Conservation (phyloP, 2,797 vertebrate genomes). For the Sebastiscus tertius region DNA sequence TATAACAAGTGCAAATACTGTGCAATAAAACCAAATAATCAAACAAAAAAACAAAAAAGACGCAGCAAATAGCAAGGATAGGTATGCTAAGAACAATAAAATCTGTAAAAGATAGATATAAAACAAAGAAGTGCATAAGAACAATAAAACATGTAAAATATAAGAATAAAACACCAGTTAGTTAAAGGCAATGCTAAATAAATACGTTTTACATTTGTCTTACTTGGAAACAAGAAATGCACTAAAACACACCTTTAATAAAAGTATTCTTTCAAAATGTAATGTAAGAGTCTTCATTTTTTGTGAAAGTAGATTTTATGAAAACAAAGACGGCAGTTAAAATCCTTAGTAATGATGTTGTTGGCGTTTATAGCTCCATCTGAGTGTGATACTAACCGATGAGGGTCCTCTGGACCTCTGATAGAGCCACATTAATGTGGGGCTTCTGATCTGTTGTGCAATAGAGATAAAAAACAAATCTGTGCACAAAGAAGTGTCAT, state of each 20-base stretch:
- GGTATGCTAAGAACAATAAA: not conserved
- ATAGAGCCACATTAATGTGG: conserved; percentile 31
- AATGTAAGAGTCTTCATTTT: conserved; percentile 13
- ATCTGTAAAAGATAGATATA: not conserved
- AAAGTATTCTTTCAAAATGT: not conserved
- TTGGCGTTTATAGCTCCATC: not conserved
- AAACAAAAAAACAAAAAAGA: not conserved
- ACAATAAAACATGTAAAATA: not conserved
- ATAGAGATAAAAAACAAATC: conserved; percentile 65
- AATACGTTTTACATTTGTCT: not conserved
- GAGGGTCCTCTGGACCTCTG: conserved; percentile 22
- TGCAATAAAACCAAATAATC: not conserved
- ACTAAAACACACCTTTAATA: not conserved
- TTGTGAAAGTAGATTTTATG: not conserved
- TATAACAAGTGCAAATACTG: not conserved
- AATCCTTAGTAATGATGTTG: not conserved
- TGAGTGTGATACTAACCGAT: conserved; percentile 15
- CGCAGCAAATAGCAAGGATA: not conserved
- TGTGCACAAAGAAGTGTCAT: conserved; percentile 69
- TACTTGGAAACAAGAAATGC: conserved; percentile 14
- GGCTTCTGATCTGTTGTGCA: conserved; percentile 50
- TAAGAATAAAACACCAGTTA: not conserved
- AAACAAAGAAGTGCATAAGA: not conserved
- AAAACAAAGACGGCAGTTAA: not conserved
- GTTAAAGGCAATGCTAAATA: not conserved